phyloP scores from a whole-genome alignment of 2,113 vertebrate genomes.

The Aspiorhynchus laticeps region DNA sequence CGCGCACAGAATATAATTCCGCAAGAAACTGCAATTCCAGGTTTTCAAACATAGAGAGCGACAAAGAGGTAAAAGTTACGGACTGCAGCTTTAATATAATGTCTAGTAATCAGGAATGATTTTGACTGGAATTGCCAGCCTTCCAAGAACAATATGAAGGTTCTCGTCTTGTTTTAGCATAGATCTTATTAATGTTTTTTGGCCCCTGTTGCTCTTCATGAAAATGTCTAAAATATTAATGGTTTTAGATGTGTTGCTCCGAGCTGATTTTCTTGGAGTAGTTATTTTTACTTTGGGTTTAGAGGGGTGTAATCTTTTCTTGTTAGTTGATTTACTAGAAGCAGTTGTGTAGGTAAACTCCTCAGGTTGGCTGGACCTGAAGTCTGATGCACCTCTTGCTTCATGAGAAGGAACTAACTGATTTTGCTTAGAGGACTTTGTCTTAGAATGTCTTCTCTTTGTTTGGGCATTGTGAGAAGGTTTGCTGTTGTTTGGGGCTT shows the following conservation, averaged over 20 bases:
- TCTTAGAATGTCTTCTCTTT: slow-evolving; percentile 36
- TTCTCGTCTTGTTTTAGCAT: slow-evolving; percentile 58
- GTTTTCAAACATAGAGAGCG: too few relatives aligned
- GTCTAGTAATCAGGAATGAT: slow-evolving; percentile 73
- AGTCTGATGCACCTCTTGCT: not conserved
- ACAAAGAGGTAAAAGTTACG: too few relatives aligned
- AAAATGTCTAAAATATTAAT: slow-evolving; percentile 67
- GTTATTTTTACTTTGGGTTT: slow-evolving; percentile 14
- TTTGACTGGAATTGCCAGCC: slow-evolving; percentile 76
- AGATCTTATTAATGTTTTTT: slow-evolving; percentile 49
- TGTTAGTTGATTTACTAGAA: slow-evolving; percentile 44
- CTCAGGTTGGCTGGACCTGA: not conserved
- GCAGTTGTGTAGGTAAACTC: slow-evolving; percentile 14
- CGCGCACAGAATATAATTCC: too few relatives aligned
- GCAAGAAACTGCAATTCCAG: too few relatives aligned
- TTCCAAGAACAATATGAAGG: slow-evolving; percentile 75
- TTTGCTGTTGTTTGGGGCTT: slow-evolving; percentile 44
- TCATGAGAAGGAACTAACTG: slow-evolving; percentile 47
- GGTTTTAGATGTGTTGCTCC: slow-evolving; percentile 53
- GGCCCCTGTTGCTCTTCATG: slow-evolving; percentile 59
- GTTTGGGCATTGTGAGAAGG: slow-evolving; percentile 35
- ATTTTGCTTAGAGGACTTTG: not conserved
- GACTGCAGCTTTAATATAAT: not conserved
- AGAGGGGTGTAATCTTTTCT: not conserved
- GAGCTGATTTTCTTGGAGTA: slow-evolving; percentile 39